Evolutionary conservation across 2,888 invertebrate species (phyloP), one percentile per base, ranked within the genome.

Genomic region (Troilus luridus): DNA sequence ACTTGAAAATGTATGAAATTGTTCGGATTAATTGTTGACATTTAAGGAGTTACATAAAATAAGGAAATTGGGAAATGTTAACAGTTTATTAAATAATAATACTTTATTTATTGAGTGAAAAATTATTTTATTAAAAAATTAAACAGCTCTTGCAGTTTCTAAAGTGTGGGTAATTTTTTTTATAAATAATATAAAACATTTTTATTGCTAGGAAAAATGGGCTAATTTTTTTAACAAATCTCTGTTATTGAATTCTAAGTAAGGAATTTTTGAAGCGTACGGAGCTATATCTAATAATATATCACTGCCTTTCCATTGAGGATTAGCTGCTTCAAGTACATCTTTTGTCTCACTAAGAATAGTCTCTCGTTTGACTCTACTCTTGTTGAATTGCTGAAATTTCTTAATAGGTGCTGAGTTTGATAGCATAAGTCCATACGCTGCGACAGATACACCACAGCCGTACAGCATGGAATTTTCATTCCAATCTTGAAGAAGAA

Each of bases 341-440:
- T 88, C 24, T 85, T 90, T 90, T 54, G 24, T 41, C 41, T 90
- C 85, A 27, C 64, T 85, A 7, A 88, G n/a, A 41, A 85, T 21
- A 85, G 81, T 90, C n/a, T 90, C 85, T 27, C n/a, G 59, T 60
- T 90, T 90, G 2, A 85, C 21, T 54, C 54, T 58, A 21, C 77
- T 59, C 89, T 92, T 92, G 81, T 91, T 92, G 77, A 92, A 91
- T 58, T 92, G 92, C 64, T 91, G 92, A 72, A 92, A 92, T 91
- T 92, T 92, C 24, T 91, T 92, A 19, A 92, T 62, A 12, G 92
- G 92, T 8, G 62, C 88, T 11, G 91, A 88, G 59, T 92, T 92
- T 12, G 58, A 58, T 21, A 81, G 24, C 92, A 92, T 92, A n/a
- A 92, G 56, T 41, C 92, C 92, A 64, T 54, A n/a, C 5, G 91